A percentile compares a stretch with the other conserved stretches of the same genome.
Evolutionary conservation across 2,888 invertebrate species (phyloP).

Genomic region (Emmelina monodactyla): DNA sequence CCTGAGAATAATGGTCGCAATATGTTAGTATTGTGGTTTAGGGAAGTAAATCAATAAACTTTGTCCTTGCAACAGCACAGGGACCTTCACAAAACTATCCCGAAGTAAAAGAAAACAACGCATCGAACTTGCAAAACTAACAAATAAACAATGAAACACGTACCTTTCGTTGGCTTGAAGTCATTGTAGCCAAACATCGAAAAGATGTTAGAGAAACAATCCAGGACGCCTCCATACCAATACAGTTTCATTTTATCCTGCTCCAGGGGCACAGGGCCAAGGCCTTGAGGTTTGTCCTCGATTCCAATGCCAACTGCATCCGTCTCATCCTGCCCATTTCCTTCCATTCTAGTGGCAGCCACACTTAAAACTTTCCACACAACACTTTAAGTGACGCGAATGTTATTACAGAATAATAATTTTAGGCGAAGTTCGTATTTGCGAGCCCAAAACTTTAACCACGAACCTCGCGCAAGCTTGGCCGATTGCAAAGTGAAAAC

Average conservation of each 20-base stretch:
- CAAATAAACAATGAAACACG: no score
- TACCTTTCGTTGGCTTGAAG: constrained; percentile 71
- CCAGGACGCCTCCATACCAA: constrained; percentile 85
- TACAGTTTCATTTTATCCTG: constrained; percentile 60
- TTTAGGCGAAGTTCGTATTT: no score
- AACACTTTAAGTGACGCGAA: not conserved
- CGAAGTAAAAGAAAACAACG: no score
- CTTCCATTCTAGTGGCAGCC: constrained; percentile 12
- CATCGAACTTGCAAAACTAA: constrained; percentile 29
- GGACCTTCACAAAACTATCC: no score
- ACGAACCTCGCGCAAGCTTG: no score
- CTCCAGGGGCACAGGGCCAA: constrained; percentile 18
- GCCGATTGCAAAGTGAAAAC: no score
- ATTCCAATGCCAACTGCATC: constrained; percentile 15
- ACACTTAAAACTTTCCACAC: not conserved
- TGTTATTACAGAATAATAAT: no score
- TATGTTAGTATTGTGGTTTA: no score
- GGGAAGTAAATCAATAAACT: no score
- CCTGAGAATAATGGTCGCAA: no score
- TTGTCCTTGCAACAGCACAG: no score
- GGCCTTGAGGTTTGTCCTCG: constrained; percentile 21
- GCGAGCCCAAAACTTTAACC: no score
- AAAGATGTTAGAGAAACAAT: constrained; percentile 87
- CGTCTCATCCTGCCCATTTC: constrained; percentile 17
- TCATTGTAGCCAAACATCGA: constrained; percentile 85